These are phyloP conservation scores for Gryllus longicercus DNA, from an alignment of 2,888 invertebrate species.

Conservation along the genomic window DNA sequence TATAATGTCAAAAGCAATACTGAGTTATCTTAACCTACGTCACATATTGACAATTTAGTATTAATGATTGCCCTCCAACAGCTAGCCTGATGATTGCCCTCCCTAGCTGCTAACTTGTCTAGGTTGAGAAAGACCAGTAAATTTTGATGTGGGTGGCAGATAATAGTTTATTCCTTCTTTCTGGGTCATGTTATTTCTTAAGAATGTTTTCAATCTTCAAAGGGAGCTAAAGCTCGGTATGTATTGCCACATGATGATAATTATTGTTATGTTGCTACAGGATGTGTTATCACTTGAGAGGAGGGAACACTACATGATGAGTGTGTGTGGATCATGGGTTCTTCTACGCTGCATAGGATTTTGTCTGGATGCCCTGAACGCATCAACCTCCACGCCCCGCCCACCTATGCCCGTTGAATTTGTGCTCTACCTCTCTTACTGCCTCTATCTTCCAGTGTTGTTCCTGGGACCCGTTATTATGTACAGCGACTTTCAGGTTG, in stretches of 20 bases:
- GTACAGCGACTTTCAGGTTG: constrained; percentile 64
- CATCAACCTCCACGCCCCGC: constrained; percentile 36
- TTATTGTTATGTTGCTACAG: constrained; percentile 39
- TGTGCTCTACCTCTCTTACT: constrained; percentile 59
- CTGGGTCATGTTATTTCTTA: too few relatives aligned
- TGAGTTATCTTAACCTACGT: too few relatives aligned
- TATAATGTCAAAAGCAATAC: too few relatives aligned
- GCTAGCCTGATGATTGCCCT: too few relatives aligned
- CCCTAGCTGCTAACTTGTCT: too few relatives aligned
- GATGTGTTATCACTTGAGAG: constrained; percentile 50
- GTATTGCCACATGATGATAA: neutral
- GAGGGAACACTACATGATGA: constrained; percentile 55
- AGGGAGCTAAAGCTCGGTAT: neutral
- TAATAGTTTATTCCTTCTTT: too few relatives aligned
- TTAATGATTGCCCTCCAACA: too few relatives aligned
- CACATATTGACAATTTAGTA: too few relatives aligned
- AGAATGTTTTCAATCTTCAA: too few relatives aligned
- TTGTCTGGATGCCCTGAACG: constrained; percentile 56
- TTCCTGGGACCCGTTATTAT: constrained; percentile 80
- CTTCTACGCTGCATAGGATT: constrained; percentile 74
- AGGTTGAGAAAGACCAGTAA: too few relatives aligned
- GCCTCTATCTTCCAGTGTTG: constrained; percentile 78
- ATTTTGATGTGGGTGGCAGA: too few relatives aligned
- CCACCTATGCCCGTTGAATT: neutral
- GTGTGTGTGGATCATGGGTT: constrained; percentile 61